Conservation (phyloP, 2,888 invertebrate species). For the Luffia ferchaultella region DNA sequence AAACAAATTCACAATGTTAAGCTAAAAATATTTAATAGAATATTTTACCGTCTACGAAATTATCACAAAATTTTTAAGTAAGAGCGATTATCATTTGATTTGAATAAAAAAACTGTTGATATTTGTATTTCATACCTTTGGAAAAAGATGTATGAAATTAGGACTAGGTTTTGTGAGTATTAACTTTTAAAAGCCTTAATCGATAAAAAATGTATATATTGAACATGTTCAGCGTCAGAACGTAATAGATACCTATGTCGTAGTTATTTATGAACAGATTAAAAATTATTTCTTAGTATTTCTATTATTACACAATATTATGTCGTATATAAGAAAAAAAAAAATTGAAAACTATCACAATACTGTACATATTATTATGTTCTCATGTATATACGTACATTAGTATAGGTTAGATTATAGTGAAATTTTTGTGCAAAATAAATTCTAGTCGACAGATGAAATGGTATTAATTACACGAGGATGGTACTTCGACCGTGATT, state of each 20-base stretch:
- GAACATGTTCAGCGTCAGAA: conserved; percentile 3
- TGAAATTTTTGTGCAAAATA: conserved; percentile 55
- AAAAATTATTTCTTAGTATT: neutral
- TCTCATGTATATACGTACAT: neutral
- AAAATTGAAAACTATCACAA: conserved; percentile 25
- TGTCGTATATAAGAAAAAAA: conserved; percentile 8
- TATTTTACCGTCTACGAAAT: no score
- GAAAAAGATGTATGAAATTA: no score
- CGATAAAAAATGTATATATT: conserved; percentile 13
- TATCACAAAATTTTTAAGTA: no score
- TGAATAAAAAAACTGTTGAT: no score
- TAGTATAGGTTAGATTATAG: conserved; percentile 46
- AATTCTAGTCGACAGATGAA: conserved; percentile 61
- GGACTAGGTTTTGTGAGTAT: no score
- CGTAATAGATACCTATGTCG: conserved; percentile 7
- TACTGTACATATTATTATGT: conserved; percentile 33
- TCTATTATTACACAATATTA: conserved; percentile 3
- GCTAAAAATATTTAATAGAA: no score
- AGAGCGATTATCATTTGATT: no score
- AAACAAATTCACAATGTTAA: no score
- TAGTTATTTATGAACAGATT: conserved; percentile 8
- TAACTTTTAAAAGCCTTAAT: no score
- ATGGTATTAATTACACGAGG: conserved; percentile 33
- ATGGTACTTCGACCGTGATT: neutral
- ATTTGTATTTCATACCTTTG: no score